Base-by-base conservation (phyloP, 2,797 vertebrate species). In the Liparis tanakae region DNA sequence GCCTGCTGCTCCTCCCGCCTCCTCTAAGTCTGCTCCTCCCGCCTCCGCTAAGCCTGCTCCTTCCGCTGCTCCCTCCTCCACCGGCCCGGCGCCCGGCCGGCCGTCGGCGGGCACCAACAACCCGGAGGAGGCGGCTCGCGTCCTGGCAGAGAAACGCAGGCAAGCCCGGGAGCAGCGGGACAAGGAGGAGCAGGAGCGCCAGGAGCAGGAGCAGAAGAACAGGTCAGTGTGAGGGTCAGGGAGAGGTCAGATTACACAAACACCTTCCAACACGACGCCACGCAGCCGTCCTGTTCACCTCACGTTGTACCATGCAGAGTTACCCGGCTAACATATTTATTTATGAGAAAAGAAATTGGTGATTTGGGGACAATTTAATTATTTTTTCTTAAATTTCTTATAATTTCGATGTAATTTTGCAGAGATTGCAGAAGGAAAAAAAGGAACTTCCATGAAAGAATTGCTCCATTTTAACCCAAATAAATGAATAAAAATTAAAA, bases 141-240 rank as follows among this genome's bases (percentile, higher is more conserved):
- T 91, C 57, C 89, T 98, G 88, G 92, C 98, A 0, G 97, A 97
- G 92, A 99, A 98, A 77, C 95, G 98, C 4, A 91, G 96, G 12
- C 96, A 97, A 83, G 97, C 97, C 1, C 90, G 98, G 0, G 97
- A 98, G 91, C 97, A 98, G 90, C 91, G 98, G 33, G 98, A 98
- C 85, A 89, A 94, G 0, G 97, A 98, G 75, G 97, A 98, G 81
- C 96, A 96, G 87, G 96, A 98, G 85, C 94, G 94, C n/a, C 89
- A 87, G 78, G 96, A 98, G 77, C 96, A 95, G 90, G 96, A 97
- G 70, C 94, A 95, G n/a, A 95, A 70, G 78, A 95, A 94, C 91
- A 96, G 95, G 98, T 98, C 69, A 33, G 25, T 30, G 25, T 30
- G 25, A 30, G 25, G 25, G 25, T 30, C 4, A 30, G 25, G 25